Base-by-base conservation (phyloP, 2,113 vertebrate species). In the Myiagra hebetior region DNA sequence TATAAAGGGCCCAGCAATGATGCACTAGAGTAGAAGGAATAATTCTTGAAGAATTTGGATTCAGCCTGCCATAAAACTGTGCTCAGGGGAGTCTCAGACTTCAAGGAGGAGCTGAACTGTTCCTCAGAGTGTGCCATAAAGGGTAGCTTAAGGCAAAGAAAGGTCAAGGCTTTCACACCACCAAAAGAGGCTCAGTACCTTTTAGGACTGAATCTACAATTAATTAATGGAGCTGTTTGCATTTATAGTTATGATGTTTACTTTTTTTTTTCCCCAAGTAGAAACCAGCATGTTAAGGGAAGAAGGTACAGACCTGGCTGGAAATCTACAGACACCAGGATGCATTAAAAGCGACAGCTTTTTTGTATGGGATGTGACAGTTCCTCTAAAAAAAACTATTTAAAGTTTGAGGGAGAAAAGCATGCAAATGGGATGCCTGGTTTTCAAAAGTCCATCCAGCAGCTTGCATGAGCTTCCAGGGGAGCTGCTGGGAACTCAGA, bases 341-440 rank as follows among this genome's bases (percentile, higher is more conserved):
- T 94, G 59, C 75, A 94, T 94, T 91, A 85, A 95, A 92, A 93
- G 55, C 0, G 28, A 93, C 85, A 92, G 88, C 62, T 85, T 93
- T 96, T 97, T 96, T 96, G 70, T 83, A 90, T 56, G 6, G 23
- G 76, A 92, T 91, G 88, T 95, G 94, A 95, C 91, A 97, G 92
- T 68, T 92, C 41, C 55, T 93, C 83, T 81, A 73, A 87, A 87
- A 95, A 95, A 95, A 91, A 33, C 83, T 75, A 16, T 68, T 93
- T 92, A 91, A 88, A 49, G 47, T 95, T 95, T 2, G 10, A 96
- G 80, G 37, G 56, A 91, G 73, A 95, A 92, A 92, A 95, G 89
- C 87, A 87, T 91, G 76, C 84, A 95, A 89, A 96, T 95, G 26
- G 76, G 68, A 95, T 84, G 80, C n/a, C 56, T 78, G 55, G 41